Conservation (phyloP, 2,888 invertebrate species). For the Drepana falcataria region DNA sequence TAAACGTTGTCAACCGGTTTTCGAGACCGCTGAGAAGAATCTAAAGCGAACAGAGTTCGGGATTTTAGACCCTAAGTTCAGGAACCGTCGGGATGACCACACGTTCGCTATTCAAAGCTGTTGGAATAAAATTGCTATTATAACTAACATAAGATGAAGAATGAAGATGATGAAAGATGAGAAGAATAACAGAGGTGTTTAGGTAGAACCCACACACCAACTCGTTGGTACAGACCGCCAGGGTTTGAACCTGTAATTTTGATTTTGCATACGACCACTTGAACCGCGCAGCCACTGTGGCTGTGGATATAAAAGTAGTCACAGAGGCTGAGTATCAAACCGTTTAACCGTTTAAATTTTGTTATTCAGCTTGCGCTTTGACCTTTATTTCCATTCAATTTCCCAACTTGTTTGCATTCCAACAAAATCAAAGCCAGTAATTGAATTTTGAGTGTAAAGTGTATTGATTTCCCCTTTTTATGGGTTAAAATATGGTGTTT, state of each 20-base stretch:
- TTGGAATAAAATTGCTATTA: too few species aligned
- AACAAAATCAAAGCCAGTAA: constrained; percentile 21
- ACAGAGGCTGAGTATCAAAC: constrained; percentile 3
- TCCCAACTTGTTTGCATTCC: constrained; percentile 12
- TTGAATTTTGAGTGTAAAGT: constrained; percentile 23
- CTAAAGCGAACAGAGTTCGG: constrained; percentile 5
- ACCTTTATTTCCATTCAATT: constrained; percentile 25
- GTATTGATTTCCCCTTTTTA: constrained; percentile 1
- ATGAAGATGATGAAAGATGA: too few species aligned
- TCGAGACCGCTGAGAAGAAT: constrained; percentile 18
- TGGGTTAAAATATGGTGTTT: neutral
- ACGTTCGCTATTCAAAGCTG: too few species aligned
- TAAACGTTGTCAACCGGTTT: constrained; percentile 48
- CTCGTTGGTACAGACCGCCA: too few species aligned
- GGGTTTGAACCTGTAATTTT: too few species aligned
- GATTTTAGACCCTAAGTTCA: too few species aligned
- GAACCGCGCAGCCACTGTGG: too few species aligned
- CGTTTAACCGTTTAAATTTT: constrained; percentile 34
- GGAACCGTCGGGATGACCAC: too few species aligned
- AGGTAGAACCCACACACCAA: too few species aligned
- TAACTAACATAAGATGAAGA: too few species aligned
- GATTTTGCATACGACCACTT: too few species aligned
- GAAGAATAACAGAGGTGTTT: too few species aligned
- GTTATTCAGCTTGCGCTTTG: constrained; percentile 32
- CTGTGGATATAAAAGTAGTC: constrained; percentile 10